Conservation (phyloP, 1,140 invertebrate species). For the Drosophila jambulina region DNA sequence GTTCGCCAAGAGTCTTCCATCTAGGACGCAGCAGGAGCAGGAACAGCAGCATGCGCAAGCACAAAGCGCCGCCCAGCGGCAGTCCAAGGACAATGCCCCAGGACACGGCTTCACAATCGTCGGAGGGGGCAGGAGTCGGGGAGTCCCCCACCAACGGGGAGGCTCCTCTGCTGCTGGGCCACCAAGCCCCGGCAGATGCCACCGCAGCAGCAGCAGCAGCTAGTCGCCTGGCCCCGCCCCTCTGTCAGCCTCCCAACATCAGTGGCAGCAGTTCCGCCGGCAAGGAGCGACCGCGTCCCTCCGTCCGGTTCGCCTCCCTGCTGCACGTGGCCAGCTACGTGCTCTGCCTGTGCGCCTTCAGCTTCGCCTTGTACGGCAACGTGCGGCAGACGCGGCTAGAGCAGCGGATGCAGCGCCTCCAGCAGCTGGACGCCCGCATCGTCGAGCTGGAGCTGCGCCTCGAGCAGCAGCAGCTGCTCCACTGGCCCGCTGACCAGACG, state of each 20-base stretch:
- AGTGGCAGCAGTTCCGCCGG: conserved; percentile 25
- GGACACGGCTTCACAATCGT: conserved; percentile 37
- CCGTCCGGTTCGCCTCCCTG: conserved; percentile 67
- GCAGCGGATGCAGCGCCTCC: conserved; percentile 70
- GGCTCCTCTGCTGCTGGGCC: conserved; percentile 55
- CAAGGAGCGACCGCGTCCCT: conserved; percentile 59
- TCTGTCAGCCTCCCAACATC: conserved; percentile 40
- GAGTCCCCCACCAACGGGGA: conserved; percentile 22
- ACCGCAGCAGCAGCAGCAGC: conserved; percentile 37
- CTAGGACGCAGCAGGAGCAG: conserved; percentile 48
- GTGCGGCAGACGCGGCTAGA: conserved; percentile 79
- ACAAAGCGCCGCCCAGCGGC: conserved; percentile 76
- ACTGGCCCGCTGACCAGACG: conserved; percentile 64
- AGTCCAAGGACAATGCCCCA: conserved; percentile 66
- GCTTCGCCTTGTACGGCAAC: conserved; percentile 77
- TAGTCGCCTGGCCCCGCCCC: conserved; percentile 71
- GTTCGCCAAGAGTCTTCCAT: conserved; percentile 42
- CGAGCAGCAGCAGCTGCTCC: conserved; percentile 69
- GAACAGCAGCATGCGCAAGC: conserved; percentile 69
- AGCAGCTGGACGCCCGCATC: conserved; percentile 79
- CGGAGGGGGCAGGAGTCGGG: conserved; percentile 21
- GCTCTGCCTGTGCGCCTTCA: conserved; percentile 80
- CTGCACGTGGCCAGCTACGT: conserved; percentile 79
- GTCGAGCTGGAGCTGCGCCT: conserved; percentile 74
- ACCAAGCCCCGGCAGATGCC: conserved; percentile 27